Base-by-base conservation (phyloP, 1,140 invertebrate genomes). In the Euglossa dilemma region DNA sequence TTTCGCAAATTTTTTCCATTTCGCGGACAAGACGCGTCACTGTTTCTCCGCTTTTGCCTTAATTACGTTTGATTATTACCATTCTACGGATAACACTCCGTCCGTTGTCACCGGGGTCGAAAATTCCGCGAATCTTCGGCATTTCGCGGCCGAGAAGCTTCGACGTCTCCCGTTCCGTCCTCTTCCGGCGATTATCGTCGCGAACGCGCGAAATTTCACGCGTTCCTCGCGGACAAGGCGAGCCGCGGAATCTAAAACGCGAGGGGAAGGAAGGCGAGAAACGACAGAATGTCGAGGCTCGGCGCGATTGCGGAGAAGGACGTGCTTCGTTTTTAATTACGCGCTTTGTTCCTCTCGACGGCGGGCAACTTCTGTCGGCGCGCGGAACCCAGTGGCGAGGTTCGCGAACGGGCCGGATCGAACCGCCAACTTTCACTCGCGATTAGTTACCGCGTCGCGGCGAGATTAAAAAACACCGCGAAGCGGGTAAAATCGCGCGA, bases 381-480 rank as follows among this genome's bases (percentile, higher is more conserved):
- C 36, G 36, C 36, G 36, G 36, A 36, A 36, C 36, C 1, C 36
- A 28, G 61, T 18, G 16, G 43, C 2, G 6, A 14, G 1, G 57
- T 69, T 23, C 66, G 52, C 14, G 18, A 69, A 70, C 67, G 50
- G 28, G 11, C 8, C 54, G 79, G 61, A 36, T 73, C 28, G n/a
- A 81, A 81, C 71, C 28, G 63, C 57, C 28, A 67, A 81, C 72
- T 80, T 74, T 80, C 79, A 47, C 70, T 81, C n/a, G 79, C n/a
- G 79, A 66, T 50, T 66, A 61, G 47, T 74, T 80, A 50, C 25
- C 28, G 52, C 36, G 50, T 47, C 23, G 5, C 16, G 45, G 6
- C 14, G 11, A 28, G n/a, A 74, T 81, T 66, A 45, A 79, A 72
- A 52, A 52, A 43, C 4, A 63, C 50, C 1, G 4, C 11, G 18